A percentile compares a stretch with the other conserved stretches of the same genome.
Evolutionary conservation across 2,888 invertebrate genomes (phyloP).

Genomic region (Crossocerus cetratus): DNA sequence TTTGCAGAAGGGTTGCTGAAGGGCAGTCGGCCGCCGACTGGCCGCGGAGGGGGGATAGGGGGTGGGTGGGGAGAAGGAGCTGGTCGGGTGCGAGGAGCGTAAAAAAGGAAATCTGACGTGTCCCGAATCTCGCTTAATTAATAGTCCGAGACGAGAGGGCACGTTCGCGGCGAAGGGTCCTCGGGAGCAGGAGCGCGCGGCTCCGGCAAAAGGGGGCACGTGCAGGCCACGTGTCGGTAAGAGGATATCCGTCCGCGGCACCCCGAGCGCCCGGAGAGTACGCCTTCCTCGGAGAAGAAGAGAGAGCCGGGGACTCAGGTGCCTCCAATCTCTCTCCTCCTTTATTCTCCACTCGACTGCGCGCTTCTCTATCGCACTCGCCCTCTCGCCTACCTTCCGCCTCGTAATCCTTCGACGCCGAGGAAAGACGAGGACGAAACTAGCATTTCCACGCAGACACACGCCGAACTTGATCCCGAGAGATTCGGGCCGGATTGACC

Average conservation of each 20-base stretch:
- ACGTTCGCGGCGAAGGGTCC: constrained; percentile 36
- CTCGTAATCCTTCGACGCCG: constrained; percentile 27
- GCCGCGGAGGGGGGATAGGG: constrained; percentile 3
- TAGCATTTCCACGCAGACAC: background rate
- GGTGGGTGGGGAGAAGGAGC: constrained; percentile 26
- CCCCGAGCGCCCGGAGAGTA: constrained; percentile 44
- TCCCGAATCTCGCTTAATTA: constrained; percentile 74
- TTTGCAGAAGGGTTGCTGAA: too few species aligned
- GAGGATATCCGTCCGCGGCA: constrained; percentile 74
- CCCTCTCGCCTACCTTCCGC: background rate
- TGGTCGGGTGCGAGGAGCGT: constrained; percentile 29
- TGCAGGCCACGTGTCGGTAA: constrained; percentile 76
- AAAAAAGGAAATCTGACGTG: constrained; percentile 66
- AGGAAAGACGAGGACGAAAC: background rate
- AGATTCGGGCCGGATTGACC: constrained; percentile 1
- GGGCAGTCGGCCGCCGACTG: background rate
- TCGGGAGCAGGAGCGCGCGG: constrained; percentile 56
- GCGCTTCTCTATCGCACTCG: constrained; percentile 13
- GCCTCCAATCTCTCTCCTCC: constrained; percentile 43
- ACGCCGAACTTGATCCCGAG: background rate
- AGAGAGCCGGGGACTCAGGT: constrained; percentile 60
- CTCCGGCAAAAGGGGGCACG: constrained; percentile 69
- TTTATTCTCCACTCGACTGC: constrained; percentile 27
- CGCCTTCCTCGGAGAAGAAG: constrained; percentile 45
- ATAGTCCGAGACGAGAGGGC: constrained; percentile 61